Evolutionary conservation across 1,140 invertebrate genomes (phyloP).

Genomic region (Lordiphosa mommai): DNA sequence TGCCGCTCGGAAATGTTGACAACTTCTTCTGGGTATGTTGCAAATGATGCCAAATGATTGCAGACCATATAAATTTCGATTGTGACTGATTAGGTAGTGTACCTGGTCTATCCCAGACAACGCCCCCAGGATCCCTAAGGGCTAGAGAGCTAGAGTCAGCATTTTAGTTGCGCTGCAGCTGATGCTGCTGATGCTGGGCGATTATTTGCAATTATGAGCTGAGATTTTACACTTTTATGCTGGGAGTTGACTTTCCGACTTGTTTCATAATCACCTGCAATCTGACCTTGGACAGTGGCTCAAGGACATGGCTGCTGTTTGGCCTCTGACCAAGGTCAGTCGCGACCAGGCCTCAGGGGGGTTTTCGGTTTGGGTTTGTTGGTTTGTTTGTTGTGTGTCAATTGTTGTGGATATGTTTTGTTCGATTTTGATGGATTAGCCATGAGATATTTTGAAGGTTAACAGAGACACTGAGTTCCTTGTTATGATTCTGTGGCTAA

Average conservation of each 20-base stretch:
- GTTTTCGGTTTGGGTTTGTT: slow-evolving; percentile 33
- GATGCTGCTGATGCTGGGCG: slow-evolving; percentile 18
- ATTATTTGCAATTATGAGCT: slow-evolving; percentile 74
- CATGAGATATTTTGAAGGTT: slow-evolving; percentile 42
- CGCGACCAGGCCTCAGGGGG: slow-evolving; percentile 44
- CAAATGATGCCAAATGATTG: slow-evolving; percentile 77
- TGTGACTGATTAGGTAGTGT: slow-evolving; percentile 55
- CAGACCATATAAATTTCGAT: slow-evolving; percentile 74
- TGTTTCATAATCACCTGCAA: slow-evolving; percentile 48
- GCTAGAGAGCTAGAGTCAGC: slow-evolving; percentile 28
- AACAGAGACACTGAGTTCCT: neutral
- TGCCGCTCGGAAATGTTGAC: slow-evolving; percentile 46
- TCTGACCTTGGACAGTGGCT: slow-evolving; percentile 37
- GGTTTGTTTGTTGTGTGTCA: slow-evolving; percentile 53
- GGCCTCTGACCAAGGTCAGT: slow-evolving; percentile 15
- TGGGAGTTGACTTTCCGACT: slow-evolving; percentile 53
- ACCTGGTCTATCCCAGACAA: slow-evolving; percentile 15
- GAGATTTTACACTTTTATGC: slow-evolving; percentile 53
- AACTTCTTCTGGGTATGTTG: slow-evolving; percentile 53
- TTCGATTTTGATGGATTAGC: slow-evolving; percentile 65
- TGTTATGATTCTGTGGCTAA: slow-evolving; percentile 39
- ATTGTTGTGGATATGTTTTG: slow-evolving; percentile 47
- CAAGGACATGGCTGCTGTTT: slow-evolving; percentile 48
- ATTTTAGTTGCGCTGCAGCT: slow-evolving; percentile 56
- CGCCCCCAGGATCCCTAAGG: slow-evolving; percentile 6